A percentile compares a stretch with the other conserved stretches of the same genome.
Evolutionary conservation across 2,797 vertebrate species (phyloP).

Genomic region (Sebastes reedi): DNA sequence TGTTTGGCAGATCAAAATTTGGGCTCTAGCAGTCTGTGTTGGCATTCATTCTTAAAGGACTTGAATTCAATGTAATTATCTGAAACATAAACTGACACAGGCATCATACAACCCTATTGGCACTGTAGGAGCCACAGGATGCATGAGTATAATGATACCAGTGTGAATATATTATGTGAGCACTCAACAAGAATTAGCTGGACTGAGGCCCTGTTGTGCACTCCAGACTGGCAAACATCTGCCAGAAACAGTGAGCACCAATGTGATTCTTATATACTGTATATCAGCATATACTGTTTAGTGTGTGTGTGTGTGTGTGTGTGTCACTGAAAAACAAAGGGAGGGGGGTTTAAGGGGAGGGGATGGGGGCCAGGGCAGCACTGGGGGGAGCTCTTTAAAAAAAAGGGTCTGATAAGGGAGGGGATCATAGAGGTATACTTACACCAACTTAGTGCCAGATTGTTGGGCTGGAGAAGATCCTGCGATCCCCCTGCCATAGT

Average conservation of each 20-base stretch:
- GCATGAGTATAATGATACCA: constrained; percentile 11
- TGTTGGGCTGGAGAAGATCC: constrained; percentile 89
- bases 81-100: constrained; percentile 23
- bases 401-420: constrained; percentile 54
- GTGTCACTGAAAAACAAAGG: constrained; percentile 16
- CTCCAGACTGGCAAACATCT: constrained; percentile 41
- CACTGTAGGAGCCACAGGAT: neutral
- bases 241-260: constrained; percentile 30
- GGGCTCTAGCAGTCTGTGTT: constrained; percentile 1
- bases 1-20: neutral
- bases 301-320: constrained; percentile 2
- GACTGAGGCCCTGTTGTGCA: constrained; percentile 19
- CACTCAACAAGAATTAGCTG: constrained; percentile 20
- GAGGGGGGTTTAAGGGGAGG: neutral
- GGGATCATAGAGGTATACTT: constrained; percentile 82
- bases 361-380: constrained; percentile 72
- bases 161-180: constrained; percentile 19
- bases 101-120: constrained; percentile 21
- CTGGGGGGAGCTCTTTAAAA: constrained; percentile 47
- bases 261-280: constrained; percentile 11
- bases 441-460: constrained; percentile 90
- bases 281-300: constrained; percentile 2
- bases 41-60: constrained; percentile 29
- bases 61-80: constrained; percentile 30
- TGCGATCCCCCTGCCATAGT: constrained; percentile 86